Evolutionary conservation across 2,888 invertebrate genomes (phyloP), one percentile per base, ranked within the genome.

Genomic region (Neoitamus cyanurus): DNA sequence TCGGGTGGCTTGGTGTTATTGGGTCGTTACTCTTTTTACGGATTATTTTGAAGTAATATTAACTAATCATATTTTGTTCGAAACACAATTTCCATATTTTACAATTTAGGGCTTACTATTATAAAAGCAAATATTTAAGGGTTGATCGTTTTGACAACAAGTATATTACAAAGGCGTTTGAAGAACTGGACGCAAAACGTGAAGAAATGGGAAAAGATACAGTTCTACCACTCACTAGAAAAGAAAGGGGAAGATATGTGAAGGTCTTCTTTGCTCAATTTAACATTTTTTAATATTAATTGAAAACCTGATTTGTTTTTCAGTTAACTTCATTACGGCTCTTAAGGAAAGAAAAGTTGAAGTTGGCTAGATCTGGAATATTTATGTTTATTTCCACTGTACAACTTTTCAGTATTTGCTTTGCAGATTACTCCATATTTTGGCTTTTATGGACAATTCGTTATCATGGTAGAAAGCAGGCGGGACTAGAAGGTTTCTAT

Each of bases 381-480:
- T 93, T 95, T 86, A 92, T 97, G 89, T 88, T 93, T 0, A 92
- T 95, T 15, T 93, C 95, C 0, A 93, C 94, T 0, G 91, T 96
- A 85, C 96, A 97, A 89, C 92, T 97, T 13, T 90, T 93, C 31
- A 94, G 95, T 72, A 95, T 96, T 88, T 94, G 97, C 89, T 90
- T 94, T 25, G 93, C 94, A 1, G 97, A 98, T 90, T 96, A 95
- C 89, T 93, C 94, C 28, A 91, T 97, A 0, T 97, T 93, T 89
- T 96, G 96, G 95, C 92, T 97, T n/a, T 90, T 97, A 86, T 90
- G 90, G 91, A 86, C 91, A 88, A 92, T 93, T 87, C 87, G 92
- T 86, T 90, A 91, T 88, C 89, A 93, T 90, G 93, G 92, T 85
- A 89, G 90, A 85, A 91, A 91, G 86, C 92, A 92, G 87, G 90